Percentiles rank a stretch among this genome's conserved stretches.
These are phyloP conservation scores for Anaspis maculata DNA, from an alignment of 2,888 invertebrate genomes.

Conservation along the genomic window DNA sequence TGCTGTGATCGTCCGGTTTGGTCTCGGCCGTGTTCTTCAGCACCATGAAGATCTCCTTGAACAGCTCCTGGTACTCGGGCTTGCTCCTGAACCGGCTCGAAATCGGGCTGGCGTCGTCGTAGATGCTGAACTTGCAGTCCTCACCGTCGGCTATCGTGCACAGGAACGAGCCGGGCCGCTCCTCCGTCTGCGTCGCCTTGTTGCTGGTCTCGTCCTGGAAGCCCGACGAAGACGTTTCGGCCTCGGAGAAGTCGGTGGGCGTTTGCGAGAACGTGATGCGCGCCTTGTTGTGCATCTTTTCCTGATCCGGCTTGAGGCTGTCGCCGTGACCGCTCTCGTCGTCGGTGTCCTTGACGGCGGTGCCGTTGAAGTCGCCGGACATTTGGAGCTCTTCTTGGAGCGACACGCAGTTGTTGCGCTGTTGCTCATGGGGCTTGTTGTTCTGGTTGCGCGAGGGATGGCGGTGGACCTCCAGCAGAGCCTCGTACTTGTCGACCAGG, in stretches of 20 bases:
- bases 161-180: slow-evolving; percentile 69
- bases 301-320: slow-evolving; percentile 33
- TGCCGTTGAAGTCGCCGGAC: slow-evolving; percentile 64
- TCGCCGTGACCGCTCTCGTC: slow-evolving; percentile 58
- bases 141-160: slow-evolving; percentile 81
- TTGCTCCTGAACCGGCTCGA: slow-evolving; percentile 75
- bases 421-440: slow-evolving; percentile 37
- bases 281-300: slow-evolving; percentile 44
- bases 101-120: slow-evolving; percentile 65
- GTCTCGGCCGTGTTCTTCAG: slow-evolving; percentile 77
- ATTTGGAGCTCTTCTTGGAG: slow-evolving; percentile 68
- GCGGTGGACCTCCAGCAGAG: slow-evolving; percentile 67
- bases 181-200: slow-evolving; percentile 75
- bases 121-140: slow-evolving; percentile 78
- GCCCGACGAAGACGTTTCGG: slow-evolving; percentile 75
- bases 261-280: slow-evolving; percentile 52
- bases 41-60: slow-evolving; percentile 76
- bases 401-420: slow-evolving; percentile 38
- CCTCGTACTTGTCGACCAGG: slow-evolving; percentile 79
- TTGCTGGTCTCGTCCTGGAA: slow-evolving; percentile 79
- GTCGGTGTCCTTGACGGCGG: slow-evolving; percentile 52
- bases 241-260: slow-evolving; percentile 75
- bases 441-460: slow-evolving; percentile 46
- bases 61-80: slow-evolving; percentile 72
- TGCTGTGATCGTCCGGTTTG: slow-evolving; percentile 52